Evolutionary conservation across 2,797 vertebrate genomes (phyloP).

Genomic region (Rhabdomys pumilio): DNA sequence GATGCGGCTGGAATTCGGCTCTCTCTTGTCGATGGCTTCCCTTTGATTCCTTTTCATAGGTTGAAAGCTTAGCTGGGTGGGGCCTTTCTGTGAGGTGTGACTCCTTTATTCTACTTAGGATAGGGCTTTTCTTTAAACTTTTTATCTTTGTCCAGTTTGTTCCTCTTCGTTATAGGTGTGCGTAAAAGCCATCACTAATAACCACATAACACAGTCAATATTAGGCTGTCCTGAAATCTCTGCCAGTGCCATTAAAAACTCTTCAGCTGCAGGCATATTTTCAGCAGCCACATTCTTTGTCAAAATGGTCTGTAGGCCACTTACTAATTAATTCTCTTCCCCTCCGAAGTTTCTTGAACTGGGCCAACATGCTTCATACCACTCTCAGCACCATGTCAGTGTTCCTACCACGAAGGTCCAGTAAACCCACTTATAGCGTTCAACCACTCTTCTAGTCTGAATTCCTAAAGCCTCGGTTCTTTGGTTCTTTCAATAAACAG

Average conservation of each 20-base stretch:
- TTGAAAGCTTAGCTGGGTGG: background rate
- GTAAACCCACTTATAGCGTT: background rate
- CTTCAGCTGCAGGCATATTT: too few species aligned
- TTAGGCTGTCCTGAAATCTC: too few species aligned
- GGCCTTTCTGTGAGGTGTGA: too few species aligned
- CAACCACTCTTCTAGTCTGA: background rate
- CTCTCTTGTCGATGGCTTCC: background rate
- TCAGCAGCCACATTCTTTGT: background rate
- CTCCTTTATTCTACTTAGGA: too few species aligned
- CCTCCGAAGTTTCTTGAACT: background rate
- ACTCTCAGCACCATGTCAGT: background rate
- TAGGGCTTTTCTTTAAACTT: too few species aligned
- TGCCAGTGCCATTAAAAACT: too few species aligned
- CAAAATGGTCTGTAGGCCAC: background rate
- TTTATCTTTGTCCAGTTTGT: too few species aligned
- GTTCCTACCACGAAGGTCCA: background rate
- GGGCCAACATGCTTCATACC: background rate
- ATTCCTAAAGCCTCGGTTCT: background rate
- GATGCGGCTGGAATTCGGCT: background rate
- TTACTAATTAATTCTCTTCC: background rate
- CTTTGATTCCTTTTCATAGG: background rate
- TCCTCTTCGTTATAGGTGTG: too few species aligned
- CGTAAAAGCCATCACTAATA: too few species aligned
- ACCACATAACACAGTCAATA: too few species aligned
- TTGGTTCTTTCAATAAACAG: background rate